These are phyloP conservation scores for Elaphurus davidianus DNA, from an alignment of 2,113 vertebrate genomes.

Conservation along the genomic window DNA sequence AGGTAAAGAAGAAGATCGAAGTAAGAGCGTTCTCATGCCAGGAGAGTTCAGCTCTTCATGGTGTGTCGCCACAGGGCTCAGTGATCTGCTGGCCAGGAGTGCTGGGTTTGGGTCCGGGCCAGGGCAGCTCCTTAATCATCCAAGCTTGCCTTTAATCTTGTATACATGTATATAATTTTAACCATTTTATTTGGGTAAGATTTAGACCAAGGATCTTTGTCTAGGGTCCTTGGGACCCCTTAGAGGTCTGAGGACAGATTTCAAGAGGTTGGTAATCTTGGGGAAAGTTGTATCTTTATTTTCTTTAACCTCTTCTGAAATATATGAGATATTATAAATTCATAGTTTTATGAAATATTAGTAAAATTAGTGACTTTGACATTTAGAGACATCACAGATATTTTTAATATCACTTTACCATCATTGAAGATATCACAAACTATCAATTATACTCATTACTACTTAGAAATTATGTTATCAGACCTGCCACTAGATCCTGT, in stretches of 20 bases:
- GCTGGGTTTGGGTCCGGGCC: neutral
- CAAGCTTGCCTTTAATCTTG: neutral
- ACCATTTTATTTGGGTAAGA: neutral
- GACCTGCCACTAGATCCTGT: neutral
- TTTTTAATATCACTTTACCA: neutral
- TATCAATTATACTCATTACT: neutral
- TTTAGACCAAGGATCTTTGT: neutral
- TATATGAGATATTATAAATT: neutral
- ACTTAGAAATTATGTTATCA: neutral
- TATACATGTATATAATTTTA: neutral
- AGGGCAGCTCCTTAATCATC: neutral
- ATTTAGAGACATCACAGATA: neutral
- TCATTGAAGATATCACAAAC: neutral
- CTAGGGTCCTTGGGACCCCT: neutral
- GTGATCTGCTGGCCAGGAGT: neutral
- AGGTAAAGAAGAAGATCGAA: neutral
- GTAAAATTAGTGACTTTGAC: slow-evolving; percentile 1
- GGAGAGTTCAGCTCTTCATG: neutral
- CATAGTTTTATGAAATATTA: neutral
- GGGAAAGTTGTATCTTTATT: neutral
- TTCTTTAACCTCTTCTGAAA: neutral
- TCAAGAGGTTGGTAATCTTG: neutral
- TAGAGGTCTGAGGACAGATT: neutral
- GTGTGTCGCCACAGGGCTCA: neutral
- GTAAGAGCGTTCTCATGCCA: neutral